Evolutionary conservation across 2,888 invertebrate species (phyloP), one percentile per base, ranked within the genome.

Genomic region (Pherbina coryleti): DNA sequence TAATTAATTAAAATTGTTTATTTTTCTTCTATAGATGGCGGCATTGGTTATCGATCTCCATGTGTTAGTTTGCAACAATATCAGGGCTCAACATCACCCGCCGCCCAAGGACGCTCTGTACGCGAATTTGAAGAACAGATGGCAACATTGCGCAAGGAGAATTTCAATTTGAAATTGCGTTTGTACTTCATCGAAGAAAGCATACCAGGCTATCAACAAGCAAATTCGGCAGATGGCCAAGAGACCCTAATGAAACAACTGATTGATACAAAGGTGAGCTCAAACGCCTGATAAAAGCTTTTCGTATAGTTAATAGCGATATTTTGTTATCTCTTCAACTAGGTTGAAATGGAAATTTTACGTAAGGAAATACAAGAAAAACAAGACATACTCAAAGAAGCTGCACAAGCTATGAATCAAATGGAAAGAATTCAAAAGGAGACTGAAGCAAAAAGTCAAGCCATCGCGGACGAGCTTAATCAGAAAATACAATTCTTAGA

Each of bases 51-150:
- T 80, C 84, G 86, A 79, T 86, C 87, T 71, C 86, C 87, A 14
- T 84, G 85, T 71, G 82, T 83, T 60, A 85, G 84, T 67, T 69
- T 85, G 69, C 84, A 83, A 74, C 82, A 84, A 72, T 82, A 82
- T 64, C 85, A 82, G 74, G 85, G 85, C n/a, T 83, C 82, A 64
- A 84, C 85, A 62, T 89, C 90, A 7, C 90, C 91, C 2, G 79
- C 83, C 34, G 89, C 89, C 71, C 92, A 92, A 84, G 94, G 94
- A 9, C 91, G 95, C 75, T 95, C 95, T 37, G 94, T 97, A 91
- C 97, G 97, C 85, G 97, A 97, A 83, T 95, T 95, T 86, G 97
- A 97, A 87, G 95, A 97, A 88, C 95, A 97, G 88, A 91, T 97
- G 81, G 93, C 93, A 73, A 92, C 92, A 67, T 90, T 98, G 80